These are phyloP conservation scores for Diabrotica virgifera DNA, from an alignment of 1,140 invertebrate species.

Conservation along the genomic window DNA sequence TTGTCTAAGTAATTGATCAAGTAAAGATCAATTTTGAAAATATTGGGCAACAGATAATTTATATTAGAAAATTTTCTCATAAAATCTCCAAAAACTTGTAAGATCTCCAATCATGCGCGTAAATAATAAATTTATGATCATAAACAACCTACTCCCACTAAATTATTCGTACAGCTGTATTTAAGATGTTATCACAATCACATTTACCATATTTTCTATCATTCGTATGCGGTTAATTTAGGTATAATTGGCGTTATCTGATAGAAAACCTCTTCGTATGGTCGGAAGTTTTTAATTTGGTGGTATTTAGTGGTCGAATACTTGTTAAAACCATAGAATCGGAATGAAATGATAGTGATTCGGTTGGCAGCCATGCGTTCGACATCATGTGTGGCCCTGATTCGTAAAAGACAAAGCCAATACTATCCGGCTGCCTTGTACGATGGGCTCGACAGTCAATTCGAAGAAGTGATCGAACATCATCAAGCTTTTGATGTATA, in stretches of 20 bases:
- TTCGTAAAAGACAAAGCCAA: conserved; percentile 28
- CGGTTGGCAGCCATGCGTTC: conserved; percentile 16
- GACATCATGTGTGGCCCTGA: conserved; percentile 29
- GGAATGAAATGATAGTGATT: conserved; percentile 20
- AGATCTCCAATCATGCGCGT: too few species aligned
- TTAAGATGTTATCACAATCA: not conserved
- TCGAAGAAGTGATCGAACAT: conserved; percentile 32
- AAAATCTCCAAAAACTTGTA: too few species aligned
- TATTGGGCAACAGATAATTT: too few species aligned
- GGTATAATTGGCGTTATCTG: not conserved
- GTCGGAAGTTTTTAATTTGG: conserved; percentile 13
- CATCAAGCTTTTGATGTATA: not conserved
- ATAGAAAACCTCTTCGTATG: not conserved
- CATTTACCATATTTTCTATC: too few species aligned
- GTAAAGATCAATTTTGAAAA: too few species aligned
- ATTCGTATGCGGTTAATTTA: too few species aligned
- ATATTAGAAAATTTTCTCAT: too few species aligned
- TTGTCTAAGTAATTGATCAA: too few species aligned
- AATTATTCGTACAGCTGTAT: too few species aligned
- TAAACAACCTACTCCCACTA: too few species aligned
- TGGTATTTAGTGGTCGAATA: conserved; percentile 4
- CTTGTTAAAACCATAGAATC: conserved; percentile 7
- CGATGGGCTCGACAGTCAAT: conserved; percentile 29
- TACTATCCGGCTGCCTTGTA: conserved; percentile 18
- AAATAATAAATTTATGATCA: too few species aligned